phyloP scores from a whole-genome alignment of 2,797 vertebrate species.

The Coregonus sp. region DNA sequence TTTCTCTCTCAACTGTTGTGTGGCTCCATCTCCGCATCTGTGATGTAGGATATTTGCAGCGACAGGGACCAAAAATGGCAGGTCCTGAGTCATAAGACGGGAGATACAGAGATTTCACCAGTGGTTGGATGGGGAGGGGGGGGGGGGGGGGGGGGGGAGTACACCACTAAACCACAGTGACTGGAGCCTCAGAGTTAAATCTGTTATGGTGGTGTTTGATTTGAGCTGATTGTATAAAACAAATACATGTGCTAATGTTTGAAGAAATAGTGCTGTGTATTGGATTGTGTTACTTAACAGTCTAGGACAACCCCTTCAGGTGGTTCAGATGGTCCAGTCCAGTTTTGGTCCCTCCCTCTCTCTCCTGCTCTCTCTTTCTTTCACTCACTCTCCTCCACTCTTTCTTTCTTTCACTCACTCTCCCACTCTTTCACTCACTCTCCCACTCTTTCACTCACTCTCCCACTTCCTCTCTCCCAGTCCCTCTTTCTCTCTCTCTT shows the following conservation, averaged over 20 bases:
- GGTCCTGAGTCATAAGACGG: slow-evolving; percentile 66
- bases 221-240: slow-evolving; percentile 8
- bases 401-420: background rate
- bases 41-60: slow-evolving; percentile 45
- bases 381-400: slow-evolving; percentile 21
- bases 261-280: background rate
- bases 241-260: background rate
- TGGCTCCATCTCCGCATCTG: slow-evolving; percentile 1
- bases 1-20: background rate
- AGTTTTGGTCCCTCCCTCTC: slow-evolving; percentile 35
- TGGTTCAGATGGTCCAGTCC: slow-evolving; percentile 48
- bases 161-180: too few relatives aligned
- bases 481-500: background rate
- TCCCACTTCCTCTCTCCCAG: background rate
- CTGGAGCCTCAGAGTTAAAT: slow-evolving; percentile 4
- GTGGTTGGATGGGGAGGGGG: slow-evolving; percentile 31
- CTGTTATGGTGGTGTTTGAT: slow-evolving; percentile 8
- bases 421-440: slow-evolving; percentile 11
- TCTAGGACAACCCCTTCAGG: slow-evolving; percentile 9
- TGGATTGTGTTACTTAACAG: slow-evolving; percentile 2
- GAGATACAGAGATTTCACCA: slow-evolving; percentile 11
- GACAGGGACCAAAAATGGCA: slow-evolving; percentile 64
- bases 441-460: slow-evolving; percentile 18
- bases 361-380: slow-evolving; percentile 6
- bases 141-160: slow-evolving; percentile 24